Evolutionary conservation across 2,888 invertebrate genomes (phyloP).

Genomic region (Furcula furcula): DNA sequence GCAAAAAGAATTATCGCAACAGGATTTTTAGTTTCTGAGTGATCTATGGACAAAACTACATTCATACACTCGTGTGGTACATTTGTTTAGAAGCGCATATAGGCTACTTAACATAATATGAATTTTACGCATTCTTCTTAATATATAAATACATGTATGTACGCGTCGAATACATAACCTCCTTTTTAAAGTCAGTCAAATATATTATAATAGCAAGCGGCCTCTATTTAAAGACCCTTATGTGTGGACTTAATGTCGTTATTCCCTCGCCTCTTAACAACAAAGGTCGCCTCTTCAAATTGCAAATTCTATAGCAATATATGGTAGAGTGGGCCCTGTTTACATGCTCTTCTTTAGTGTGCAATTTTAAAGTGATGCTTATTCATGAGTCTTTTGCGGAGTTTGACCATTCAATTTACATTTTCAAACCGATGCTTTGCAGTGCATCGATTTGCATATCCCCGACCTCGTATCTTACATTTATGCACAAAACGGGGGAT

Average conservation of each 20-base stretch:
- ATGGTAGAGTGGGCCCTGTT: slow-evolving; percentile 53
- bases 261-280: slow-evolving; percentile 58
- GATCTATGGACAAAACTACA: too few relatives aligned
- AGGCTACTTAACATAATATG: too few relatives aligned
- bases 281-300: slow-evolving; percentile 59
- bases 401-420: slow-evolving; percentile 75
- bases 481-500: slow-evolving; percentile 47
- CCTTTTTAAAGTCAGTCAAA: too few relatives aligned
- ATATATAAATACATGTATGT: too few relatives aligned
- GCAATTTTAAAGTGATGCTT: slow-evolving; percentile 69
- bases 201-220: slow-evolving; percentile 56
- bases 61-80: too few relatives aligned
- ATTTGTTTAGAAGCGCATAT: too few relatives aligned
- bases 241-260: slow-evolving; percentile 47
- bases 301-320: slow-evolving; percentile 70
- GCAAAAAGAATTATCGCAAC: too few relatives aligned
- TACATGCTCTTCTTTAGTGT: slow-evolving; percentile 59
- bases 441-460: slow-evolving; percentile 62
- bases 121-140: too few relatives aligned
- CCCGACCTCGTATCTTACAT: slow-evolving; percentile 56
- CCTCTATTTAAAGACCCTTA: slow-evolving; percentile 38
- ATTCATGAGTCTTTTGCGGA: slow-evolving; percentile 70
- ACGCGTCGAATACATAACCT: too few relatives aligned
- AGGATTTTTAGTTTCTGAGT: too few relatives aligned
- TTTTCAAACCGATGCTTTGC: slow-evolving; percentile 63